These are phyloP conservation scores for Mellivora capensis DNA, from an alignment of 2,113 vertebrate species.

Conservation along the genomic window DNA sequence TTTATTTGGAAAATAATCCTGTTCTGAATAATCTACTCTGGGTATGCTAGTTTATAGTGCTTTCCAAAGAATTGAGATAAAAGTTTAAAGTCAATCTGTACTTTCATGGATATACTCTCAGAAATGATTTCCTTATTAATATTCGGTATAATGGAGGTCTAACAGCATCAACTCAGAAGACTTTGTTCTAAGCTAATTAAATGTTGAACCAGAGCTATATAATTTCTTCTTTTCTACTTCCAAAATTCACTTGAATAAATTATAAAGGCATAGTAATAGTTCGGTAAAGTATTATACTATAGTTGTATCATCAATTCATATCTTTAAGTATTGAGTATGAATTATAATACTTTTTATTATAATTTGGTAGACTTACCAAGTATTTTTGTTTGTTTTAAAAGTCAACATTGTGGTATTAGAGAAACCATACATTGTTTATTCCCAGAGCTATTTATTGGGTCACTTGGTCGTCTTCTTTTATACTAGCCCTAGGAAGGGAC, in stretches of 20 bases:
- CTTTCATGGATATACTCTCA: not conserved
- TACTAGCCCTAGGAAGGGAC: not conserved
- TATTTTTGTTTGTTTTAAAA: constrained; percentile 13
- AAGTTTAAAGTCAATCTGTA: not conserved
- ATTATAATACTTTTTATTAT: not conserved
- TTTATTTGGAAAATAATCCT: constrained; percentile 1
- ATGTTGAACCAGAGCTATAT: not conserved
- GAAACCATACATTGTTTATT: not conserved
- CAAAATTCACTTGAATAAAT: not conserved
- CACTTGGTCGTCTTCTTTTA: not conserved
- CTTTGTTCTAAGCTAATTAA: not conserved
- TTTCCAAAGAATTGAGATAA: not conserved
- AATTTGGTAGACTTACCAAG: not conserved
- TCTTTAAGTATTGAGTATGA: not conserved
- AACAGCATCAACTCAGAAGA: not conserved
- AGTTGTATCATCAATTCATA: not conserved
- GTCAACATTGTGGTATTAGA: not conserved
- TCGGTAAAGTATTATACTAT: not conserved
- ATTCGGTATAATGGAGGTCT: not conserved
- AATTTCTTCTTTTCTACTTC: not conserved
- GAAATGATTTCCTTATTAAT: not conserved
- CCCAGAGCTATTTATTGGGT: not conserved
- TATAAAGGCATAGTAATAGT: not conserved
- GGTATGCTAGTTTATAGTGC: not conserved
- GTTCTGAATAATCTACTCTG: constrained; percentile 1